A percentile compares a stretch with the other conserved stretches of the same genome.
Evolutionary conservation across 2,888 invertebrate species (phyloP).

Genomic region (Dolichopus griseipennis): DNA sequence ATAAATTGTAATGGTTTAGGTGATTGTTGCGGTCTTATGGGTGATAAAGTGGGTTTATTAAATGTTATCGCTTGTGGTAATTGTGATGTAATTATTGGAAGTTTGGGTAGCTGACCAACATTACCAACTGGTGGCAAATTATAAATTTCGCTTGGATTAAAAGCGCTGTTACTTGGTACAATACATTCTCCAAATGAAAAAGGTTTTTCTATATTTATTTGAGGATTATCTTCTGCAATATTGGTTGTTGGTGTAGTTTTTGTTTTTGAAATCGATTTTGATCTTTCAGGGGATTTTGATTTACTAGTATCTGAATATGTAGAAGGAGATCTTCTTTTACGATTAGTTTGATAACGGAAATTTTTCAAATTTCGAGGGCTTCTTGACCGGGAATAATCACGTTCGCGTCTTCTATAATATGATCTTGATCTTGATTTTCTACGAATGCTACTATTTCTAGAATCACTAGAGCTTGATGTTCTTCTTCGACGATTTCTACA

Average conservation of each 20-base stretch:
- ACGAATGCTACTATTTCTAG: constrained; percentile 24
- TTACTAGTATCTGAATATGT: constrained; percentile 19
- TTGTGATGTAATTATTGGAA: constrained; percentile 19
- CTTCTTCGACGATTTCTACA: constrained; percentile 21
- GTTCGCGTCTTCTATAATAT: constrained; percentile 25
- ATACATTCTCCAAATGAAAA: constrained; percentile 6
- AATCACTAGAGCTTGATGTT: constrained; percentile 33
- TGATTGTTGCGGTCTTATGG: constrained; percentile 31
- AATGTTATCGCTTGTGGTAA: constrained; percentile 15
- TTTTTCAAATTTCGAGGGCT: constrained; percentile 25
- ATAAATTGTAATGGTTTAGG: constrained; percentile 26
- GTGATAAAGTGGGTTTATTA: constrained; percentile 26
- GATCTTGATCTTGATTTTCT: constrained; percentile 31
- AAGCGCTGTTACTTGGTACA: neutral
- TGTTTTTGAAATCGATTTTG: constrained; percentile 9
- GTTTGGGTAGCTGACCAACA: constrained; percentile 21
- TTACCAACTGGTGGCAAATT: neutral
- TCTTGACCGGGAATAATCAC: constrained; percentile 32
- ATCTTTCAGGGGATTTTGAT: neutral
- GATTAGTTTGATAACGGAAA: constrained; percentile 23
- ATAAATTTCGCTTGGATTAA: neutral
- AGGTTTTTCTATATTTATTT: constrained; percentile 17
- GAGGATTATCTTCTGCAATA: neutral
- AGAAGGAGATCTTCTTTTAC: constrained; percentile 19
- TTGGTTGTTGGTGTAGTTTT: neutral